Evolutionary conservation across 2,888 invertebrate genomes (phyloP).

Genomic region (Strigamia transsilvanica): DNA sequence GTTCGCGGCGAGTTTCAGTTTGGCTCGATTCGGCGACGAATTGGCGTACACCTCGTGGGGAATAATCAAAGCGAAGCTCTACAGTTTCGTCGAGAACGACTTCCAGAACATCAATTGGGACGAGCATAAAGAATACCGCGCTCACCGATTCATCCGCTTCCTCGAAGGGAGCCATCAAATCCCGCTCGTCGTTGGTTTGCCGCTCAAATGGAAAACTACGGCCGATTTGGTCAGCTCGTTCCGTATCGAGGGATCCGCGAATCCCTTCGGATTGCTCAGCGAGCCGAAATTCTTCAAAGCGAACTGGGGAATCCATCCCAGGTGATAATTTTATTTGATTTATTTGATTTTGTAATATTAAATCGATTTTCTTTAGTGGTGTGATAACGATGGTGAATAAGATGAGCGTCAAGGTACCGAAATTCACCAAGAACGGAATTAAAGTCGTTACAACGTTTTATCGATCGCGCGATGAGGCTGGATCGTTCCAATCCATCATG

Average conservation of each 20-base stretch:
- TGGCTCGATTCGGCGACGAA: constrained; percentile 46
- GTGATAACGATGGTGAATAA: not conserved
- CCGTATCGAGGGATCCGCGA: constrained; percentile 38
- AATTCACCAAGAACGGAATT: constrained; percentile 40
- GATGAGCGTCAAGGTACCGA: constrained; percentile 32
- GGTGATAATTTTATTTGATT: constrained; percentile 33
- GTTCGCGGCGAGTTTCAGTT: constrained; percentile 9
- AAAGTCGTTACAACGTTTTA: constrained; percentile 5
- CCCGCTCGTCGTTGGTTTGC: constrained; percentile 19
- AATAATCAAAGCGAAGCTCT: constrained; percentile 41
- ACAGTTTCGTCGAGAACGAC: constrained; percentile 50
- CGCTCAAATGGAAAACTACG: not conserved
- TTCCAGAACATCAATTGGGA: constrained; percentile 46
- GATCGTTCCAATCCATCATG: not conserved
- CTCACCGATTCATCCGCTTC: constrained; percentile 42
- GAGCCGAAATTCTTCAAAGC: constrained; percentile 23
- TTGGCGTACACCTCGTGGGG: constrained; percentile 52
- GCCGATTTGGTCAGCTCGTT: constrained; percentile 22
- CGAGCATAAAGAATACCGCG: not conserved
- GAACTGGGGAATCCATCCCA: constrained; percentile 4
- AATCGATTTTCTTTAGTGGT: not conserved
- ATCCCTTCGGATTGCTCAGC: constrained; percentile 20
- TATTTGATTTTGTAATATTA: not conserved
- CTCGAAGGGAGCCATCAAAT: constrained; percentile 38
- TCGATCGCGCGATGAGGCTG: constrained; percentile 8